Conservation (phyloP, 2,888 invertebrate species). For the Eremobia ochroleuca region DNA sequence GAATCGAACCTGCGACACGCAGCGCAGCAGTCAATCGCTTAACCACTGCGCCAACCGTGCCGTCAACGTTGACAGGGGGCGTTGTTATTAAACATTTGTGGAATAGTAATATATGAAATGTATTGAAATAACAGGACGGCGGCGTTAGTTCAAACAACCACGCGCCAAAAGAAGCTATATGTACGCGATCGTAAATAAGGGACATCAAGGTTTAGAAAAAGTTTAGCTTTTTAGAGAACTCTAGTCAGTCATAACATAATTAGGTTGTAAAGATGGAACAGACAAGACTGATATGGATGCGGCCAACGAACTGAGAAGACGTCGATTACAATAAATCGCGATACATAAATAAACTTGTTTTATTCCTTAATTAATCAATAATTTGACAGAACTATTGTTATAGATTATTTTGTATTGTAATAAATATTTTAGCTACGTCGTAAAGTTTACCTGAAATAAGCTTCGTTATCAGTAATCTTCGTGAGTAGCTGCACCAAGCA, state of each 20-base stretch:
- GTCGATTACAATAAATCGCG: too few species aligned
- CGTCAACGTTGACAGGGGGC: not conserved
- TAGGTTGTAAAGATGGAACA: too few species aligned
- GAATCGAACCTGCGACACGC: too few species aligned
- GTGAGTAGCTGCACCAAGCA: slow-evolving; percentile 90
- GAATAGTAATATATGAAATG: not conserved
- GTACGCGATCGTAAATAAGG: not conserved
- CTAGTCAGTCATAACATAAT: not conserved
- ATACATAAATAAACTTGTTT: too few species aligned
- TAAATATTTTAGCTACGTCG: too few species aligned
- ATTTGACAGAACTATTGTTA: too few species aligned
- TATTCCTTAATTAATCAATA: too few species aligned
- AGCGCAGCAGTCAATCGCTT: too few species aligned
- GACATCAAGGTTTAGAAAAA: not conserved
- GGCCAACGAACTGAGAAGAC: too few species aligned
- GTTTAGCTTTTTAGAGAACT: not conserved
- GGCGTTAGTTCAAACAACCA: not conserved
- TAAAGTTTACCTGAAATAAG: slow-evolving; percentile 90
- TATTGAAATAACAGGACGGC: not conserved
- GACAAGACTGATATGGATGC: too few species aligned
- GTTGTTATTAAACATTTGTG: not conserved
- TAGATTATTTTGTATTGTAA: too few species aligned
- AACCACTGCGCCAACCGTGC: too few species aligned
- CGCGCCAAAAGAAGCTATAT: not conserved
- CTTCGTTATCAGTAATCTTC: slow-evolving; percentile 93